Conservation (phyloP, 53 echinoderm and acorn worm genomes). For the Actinopyga echinites region DNA sequence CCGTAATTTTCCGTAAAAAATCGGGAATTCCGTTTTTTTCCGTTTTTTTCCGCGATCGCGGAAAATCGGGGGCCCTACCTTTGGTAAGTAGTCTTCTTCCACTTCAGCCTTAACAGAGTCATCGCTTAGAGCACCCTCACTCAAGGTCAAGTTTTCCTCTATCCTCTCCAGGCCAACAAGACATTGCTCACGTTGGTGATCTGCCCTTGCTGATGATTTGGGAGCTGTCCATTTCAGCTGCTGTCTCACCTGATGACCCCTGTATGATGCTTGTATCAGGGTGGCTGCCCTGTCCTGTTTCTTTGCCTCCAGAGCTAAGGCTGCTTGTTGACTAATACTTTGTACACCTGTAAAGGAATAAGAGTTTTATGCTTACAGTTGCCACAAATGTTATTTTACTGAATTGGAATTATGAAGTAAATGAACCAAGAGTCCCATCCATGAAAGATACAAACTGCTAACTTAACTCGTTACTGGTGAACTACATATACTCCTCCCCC, state of each 20-base stretch:
- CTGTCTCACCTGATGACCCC: constrained; percentile 86
- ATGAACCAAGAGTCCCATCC: too few relatives aligned
- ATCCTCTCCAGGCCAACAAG: constrained; percentile 41
- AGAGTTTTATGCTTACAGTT: background rate
- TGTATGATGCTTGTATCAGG: constrained; percentile 74
- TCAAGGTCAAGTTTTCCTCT: constrained; percentile 54
- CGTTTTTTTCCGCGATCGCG: too few relatives aligned
- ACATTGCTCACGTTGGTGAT: background rate
- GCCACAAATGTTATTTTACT: background rate
- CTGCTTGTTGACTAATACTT: constrained; percentile 57
- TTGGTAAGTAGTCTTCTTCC: constrained; percentile 70
- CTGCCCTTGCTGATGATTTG: background rate
- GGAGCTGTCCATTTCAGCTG: constrained; percentile 67
- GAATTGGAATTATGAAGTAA: too few relatives aligned
- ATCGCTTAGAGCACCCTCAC: constrained; percentile 77
- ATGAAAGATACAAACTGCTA: too few relatives aligned
- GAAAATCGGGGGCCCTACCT: constrained; percentile 59
- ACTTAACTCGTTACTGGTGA: too few relatives aligned
- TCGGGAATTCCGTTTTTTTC: too few relatives aligned
- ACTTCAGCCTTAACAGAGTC: constrained; percentile 52
- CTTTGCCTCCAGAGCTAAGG: background rate
- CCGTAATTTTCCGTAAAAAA: too few relatives aligned
- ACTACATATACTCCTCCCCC: too few relatives aligned
- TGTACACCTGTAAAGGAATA: constrained; percentile 46
- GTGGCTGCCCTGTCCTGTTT: constrained; percentile 54